Conservation (phyloP, 2,888 invertebrate species). For the Gortyna flavago region DNA sequence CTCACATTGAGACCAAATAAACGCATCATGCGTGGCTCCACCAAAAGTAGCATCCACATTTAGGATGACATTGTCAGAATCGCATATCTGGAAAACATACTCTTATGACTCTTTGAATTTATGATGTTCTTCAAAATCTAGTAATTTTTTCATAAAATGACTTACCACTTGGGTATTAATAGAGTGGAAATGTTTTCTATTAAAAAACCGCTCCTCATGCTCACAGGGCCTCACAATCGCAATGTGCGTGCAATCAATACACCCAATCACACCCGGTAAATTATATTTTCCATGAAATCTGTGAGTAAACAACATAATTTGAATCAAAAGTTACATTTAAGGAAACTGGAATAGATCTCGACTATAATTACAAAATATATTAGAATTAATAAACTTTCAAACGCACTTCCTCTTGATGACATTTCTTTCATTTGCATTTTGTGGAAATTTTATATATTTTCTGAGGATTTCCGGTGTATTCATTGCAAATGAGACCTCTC, state of each 20-base stretch:
- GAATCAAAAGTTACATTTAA: not conserved
- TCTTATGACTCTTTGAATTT: not conserved
- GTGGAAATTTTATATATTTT: slow-evolving; percentile 51
- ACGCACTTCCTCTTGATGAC: slow-evolving; percentile 9
- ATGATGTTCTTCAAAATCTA: not conserved
- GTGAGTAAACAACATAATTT: not conserved
- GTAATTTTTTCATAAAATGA: not conserved
- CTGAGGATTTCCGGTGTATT: slow-evolving; percentile 39
- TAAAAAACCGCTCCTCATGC: slow-evolving; percentile 38
- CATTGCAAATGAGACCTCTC: slow-evolving; percentile 38
- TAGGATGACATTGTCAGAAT: not conserved
- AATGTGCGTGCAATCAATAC: too few relatives aligned
- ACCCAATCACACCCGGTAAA: not conserved
- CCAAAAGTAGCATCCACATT: slow-evolving; percentile 21
- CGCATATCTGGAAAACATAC: slow-evolving; percentile 40
- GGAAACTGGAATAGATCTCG: not conserved
- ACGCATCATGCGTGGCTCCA: slow-evolving; percentile 13
- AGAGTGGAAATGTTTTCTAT: slow-evolving; percentile 39
- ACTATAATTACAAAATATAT: not conserved
- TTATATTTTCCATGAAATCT: slow-evolving; percentile 24
- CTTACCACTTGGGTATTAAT: slow-evolving; percentile 42
- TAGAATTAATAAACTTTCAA: slow-evolving; percentile 2
- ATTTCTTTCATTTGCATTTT: slow-evolving; percentile 33
- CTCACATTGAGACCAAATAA: slow-evolving; percentile 11
- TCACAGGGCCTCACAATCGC: slow-evolving; percentile 4